phyloP scores from a whole-genome alignment of 2,888 invertebrate genomes.

The Tipula unca region DNA sequence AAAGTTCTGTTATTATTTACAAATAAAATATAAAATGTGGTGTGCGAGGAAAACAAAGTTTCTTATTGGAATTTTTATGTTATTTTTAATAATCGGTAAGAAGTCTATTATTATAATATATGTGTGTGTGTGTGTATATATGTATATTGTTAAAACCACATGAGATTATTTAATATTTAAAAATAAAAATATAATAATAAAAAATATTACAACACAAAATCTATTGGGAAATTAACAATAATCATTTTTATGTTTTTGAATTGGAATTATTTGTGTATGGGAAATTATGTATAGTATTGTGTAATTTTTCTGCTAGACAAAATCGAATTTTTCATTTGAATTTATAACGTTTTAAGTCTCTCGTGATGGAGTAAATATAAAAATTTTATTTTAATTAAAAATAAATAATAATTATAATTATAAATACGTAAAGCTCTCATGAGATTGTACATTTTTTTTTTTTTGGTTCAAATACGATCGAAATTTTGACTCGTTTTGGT shows the following conservation, averaged over 20 bases:
- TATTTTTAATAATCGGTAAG: neutral
- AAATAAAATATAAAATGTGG: neutral
- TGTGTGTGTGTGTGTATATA: too few species aligned
- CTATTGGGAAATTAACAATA: neutral
- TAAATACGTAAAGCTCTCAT: neutral
- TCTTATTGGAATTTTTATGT: neutral
- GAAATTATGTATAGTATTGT: neutral
- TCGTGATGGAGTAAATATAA: neutral
- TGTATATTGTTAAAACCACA: neutral
- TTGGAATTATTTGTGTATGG: neutral
- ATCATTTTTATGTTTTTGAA: neutral
- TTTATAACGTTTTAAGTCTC: neutral
- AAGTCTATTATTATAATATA: neutral
- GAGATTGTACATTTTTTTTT: neutral
- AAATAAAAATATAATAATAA: neutral
- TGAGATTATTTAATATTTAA: neutral
- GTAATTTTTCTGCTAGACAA: neutral
- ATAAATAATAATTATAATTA: neutral
- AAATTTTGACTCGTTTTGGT: neutral
- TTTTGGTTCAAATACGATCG: neutral
- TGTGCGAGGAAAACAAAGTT: neutral
- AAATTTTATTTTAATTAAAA: neutral
- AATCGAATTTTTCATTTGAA: neutral
- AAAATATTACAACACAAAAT: neutral
- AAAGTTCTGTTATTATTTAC: neutral